Evolutionary conservation across 1,140 invertebrate species (phyloP), one percentile per base, ranked within the genome.

Genomic region (Drosophila parvula): DNA sequence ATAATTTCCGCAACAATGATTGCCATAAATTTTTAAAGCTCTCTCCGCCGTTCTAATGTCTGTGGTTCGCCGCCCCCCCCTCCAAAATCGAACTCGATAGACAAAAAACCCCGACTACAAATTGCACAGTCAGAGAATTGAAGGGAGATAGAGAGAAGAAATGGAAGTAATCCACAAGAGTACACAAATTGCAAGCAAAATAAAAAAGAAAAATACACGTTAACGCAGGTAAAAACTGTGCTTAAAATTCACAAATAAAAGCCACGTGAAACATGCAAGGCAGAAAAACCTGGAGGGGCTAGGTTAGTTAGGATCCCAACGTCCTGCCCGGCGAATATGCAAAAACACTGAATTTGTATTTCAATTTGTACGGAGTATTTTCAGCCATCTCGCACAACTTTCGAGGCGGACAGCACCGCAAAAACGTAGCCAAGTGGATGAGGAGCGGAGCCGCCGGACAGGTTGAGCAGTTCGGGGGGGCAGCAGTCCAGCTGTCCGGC

Each of bases 291-390:
- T 28, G 6, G 36, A 67, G 47, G 28, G 38, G 8, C 22, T 22
- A 10, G 70, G 70, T 74, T 74, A 71, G 68, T 71, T 71, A 71
- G 68, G 65, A 70, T 32, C 43, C 50, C 34, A 40, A 32, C 16
- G 43, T 55, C 43, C 50, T 53, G 65, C 40, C 48, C 56, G 73
- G 47, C 67, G 62, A 86, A 70, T 88, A 82, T 88, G 83, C 83
- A 88, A 88, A 88, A 86, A 82, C 67, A 70, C 51, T 74, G 76
- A 83, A 74, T 86, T 86, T 86, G 79, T 86, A 83, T 89, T 88
- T 77, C 77, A 80, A 77, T 86, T 82, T 55, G 51, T 55, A 36
- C 51, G 28, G 32, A 55, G 51, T n/a, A 55, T 55, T 55, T 55
- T 79, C 30, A 41, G 67, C 63, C 12, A 57, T 48, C 22, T 22